Evolutionary conservation across 2,888 invertebrate species (phyloP), one percentile per base, ranked within the genome.

Genomic region (Drosophila neutralis): DNA sequence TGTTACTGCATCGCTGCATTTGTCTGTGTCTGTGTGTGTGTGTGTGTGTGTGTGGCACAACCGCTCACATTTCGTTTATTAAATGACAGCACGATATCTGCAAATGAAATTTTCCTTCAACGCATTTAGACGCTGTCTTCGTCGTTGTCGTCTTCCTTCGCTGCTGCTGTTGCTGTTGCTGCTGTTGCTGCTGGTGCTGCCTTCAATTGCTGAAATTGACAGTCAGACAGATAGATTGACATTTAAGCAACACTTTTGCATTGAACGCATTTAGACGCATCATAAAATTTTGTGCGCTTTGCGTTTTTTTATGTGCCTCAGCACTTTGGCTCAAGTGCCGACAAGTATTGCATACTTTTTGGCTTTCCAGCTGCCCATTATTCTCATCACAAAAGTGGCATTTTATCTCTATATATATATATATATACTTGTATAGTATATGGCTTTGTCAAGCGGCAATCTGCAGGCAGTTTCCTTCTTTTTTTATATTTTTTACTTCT

Each of bases 11-110:
- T 85, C 88, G 88, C 68, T 87, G 89, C 78, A 78, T 90, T 82
- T 81, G 87, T 87, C 78, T 78, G 60, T 73, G 56, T 66, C 63
- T 58, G n/a, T 52, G n/a, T 54, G 31, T 60, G 15, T 24, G 24
- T 24, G 24, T 66, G 49, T 65, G 54, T 61, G 21, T 67, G 42
- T 66, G 60, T 57, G 64, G 69, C 60, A 63, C 21, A 71, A 80
- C 71, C 82, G 82, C 87, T 88, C 89, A 82, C 89, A 90, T 90
- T 90, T 87, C 90, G 90, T 87, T 90, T 91, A 90, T 91, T 91
- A 91, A 91, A 91, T 92, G 92, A 90, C 92, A 91, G 92, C 89
- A 91, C 86, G 91, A 92, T 92, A 92, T 91, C 92, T 92, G 89
- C 92, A 90, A 91, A 92, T 92, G 91, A 92, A 92, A 92, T 92